Evolutionary conservation across 2,113 vertebrate species (phyloP), one percentile per base, ranked within the genome.

Genomic region (Phalacrocorax aristotelis): DNA sequence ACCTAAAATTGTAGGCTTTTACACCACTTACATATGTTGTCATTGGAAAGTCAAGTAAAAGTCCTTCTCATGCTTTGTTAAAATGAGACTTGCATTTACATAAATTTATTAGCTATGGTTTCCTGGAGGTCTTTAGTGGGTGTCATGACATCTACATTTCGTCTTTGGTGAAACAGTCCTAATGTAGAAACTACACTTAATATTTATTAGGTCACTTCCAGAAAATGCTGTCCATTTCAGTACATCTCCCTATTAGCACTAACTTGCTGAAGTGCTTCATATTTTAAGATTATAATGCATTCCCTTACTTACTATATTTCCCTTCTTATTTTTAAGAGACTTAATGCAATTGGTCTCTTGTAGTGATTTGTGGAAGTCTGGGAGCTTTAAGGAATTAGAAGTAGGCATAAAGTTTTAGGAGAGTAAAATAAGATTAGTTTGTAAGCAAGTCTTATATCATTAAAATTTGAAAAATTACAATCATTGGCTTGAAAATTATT

Each of bases 21-120:
- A 6, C 0, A 0, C 55, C 74, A 40, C 54, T 81, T 44, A 40
- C 8, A 10, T 34, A 4, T 15, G 22, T 42, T 83, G 26, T 42
- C 21, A 74, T 61, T 58, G 46, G 49, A 32, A 77, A 69, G 19
- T 17, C 74, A n/a, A 52, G 58, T 32, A n/a, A 11, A 89, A 77
- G 11, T 27, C 51, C 34, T 87, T 82, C 19, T 76, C 3, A 1
- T 83, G 27, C 36, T 69, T 38, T 77, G 22, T 92, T 44, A 70
- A 83, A 46, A 7, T 11, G 27, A 74, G 40, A 70, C 22, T 65
- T 83, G 40, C 14, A 13, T 70, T 93, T 62, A 23, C 19, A 64
- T 62, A 7, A n/a, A 2, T 51, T 40, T 61, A 51, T 52, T 81
- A 29, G 6, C 17, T 26, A 0, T 46, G 13, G 30, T 58, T 86